These are phyloP conservation scores for Discoglossus pictus DNA, from an alignment of 2,797 vertebrate genomes.

Conservation along the genomic window DNA sequence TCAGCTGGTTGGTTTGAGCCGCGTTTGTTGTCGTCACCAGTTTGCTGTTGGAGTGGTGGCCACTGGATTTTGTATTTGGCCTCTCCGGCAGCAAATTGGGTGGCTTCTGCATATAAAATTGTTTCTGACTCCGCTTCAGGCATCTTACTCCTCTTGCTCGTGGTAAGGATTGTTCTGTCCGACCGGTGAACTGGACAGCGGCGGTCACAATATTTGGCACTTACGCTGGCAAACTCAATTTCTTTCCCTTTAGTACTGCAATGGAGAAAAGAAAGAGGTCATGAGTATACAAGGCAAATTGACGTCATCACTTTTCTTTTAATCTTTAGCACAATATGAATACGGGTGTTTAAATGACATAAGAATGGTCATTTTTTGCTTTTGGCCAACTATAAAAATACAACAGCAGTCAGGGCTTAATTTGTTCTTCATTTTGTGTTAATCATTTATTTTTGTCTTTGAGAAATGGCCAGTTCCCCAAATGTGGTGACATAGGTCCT, in stretches of 20 bases:
- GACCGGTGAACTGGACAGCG: conserved; percentile 75
- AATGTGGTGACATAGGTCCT: no score
- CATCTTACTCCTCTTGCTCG: conserved; percentile 82
- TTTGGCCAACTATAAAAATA: no score
- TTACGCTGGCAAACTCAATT: conserved; percentile 98
- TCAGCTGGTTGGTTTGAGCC: conserved; percentile 74
- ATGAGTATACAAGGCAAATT: no score
- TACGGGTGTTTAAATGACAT: no score
- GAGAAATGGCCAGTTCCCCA: no score
- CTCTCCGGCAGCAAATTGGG: conserved; percentile 46
- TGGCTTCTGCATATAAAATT: conserved; percentile 58
- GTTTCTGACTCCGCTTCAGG: conserved; percentile 84
- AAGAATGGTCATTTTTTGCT: no score
- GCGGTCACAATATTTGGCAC: conserved; percentile 78
- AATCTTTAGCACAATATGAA: no score
- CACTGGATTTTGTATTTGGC: conserved; percentile 55
- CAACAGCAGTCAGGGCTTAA: no score
- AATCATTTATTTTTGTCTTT: no score
- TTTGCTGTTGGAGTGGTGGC: conserved; percentile 69
- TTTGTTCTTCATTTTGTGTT: no score
- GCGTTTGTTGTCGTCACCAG: conserved; percentile 69
- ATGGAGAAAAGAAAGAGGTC: conserved; percentile 46
- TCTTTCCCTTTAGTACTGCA: conserved; percentile 97
- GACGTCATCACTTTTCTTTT: no score
- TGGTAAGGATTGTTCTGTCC: conserved; percentile 77